phyloP scores from a whole-genome alignment of 2,888 invertebrate genomes.

The Odontothrips loti region DNA sequence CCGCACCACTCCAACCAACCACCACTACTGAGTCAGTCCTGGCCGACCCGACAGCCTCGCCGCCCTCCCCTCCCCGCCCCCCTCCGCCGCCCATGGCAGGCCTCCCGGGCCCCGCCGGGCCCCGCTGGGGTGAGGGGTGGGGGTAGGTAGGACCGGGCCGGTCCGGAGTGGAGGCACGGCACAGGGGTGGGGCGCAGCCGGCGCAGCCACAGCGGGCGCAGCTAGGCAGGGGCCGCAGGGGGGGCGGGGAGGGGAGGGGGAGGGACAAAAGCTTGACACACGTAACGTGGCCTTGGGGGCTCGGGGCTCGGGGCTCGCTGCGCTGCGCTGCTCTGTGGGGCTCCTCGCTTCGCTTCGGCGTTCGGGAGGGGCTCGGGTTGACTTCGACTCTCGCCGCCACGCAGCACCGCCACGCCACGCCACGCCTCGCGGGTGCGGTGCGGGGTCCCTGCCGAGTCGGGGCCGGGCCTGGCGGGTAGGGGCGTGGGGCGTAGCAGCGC shows the following conservation, averaged over 20 bases:
- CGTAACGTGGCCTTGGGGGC: constrained; percentile 23
- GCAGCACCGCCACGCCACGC: neutral
- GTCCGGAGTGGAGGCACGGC: neutral
- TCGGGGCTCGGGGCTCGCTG: neutral
- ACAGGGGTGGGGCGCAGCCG: neutral
- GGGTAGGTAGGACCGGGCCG: neutral
- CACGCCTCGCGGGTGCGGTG: neutral
- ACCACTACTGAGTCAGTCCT: neutral
- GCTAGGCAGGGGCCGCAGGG: neutral
- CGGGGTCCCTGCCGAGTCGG: no score
- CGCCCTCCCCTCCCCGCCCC: neutral
- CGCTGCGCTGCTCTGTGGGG: neutral
- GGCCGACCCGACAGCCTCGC: neutral
- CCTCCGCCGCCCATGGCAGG: neutral
- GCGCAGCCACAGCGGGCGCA: neutral
- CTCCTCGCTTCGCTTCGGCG: neutral
- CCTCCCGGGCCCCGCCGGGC: neutral
- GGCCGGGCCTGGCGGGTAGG: no score
- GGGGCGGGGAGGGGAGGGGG: neutral
- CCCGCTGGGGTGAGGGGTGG: neutral
- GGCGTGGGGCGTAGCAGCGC: no score
- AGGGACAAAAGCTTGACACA: constrained; percentile 8
- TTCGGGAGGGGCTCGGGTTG: neutral
- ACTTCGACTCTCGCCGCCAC: neutral
- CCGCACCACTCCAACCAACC: neutral